Base-by-base conservation (phyloP, 2,113 vertebrate genomes). In the Myotis davidii region DNA sequence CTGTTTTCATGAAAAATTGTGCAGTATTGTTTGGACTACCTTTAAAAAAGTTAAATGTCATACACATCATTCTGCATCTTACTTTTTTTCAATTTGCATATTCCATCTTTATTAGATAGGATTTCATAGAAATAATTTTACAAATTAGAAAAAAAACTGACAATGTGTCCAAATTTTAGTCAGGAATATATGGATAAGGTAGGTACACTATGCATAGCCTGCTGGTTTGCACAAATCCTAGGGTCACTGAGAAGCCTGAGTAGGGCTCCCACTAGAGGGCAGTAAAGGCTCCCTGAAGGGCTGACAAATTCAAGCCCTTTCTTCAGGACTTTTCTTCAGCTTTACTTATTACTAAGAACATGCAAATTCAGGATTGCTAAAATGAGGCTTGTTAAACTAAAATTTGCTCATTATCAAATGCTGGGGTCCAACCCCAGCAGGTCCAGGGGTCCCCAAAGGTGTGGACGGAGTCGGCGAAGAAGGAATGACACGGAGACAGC, bases 11-110 rank as follows among this genome's bases (percentile, higher is more conserved):
- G 54, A 90, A 85, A 74, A 42, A 74, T 45, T 45, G 69, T 61
- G 59, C 23, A 65, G 27, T 29, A 74, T 61, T 92, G 3, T 65
- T 87, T 84, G 42, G 9, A 11, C n/a, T 94, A 20, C 3, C 3
- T 89, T 72, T 12, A 37, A 61, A 88, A 85, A 74, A 83, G 27
- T 70, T 77, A 90, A 88, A 88, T 88, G 59, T 67, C 39, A 89
- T 56, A 70, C 32, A 7, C 37, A 92, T 92, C 4, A 79, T 79
- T 86, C 48, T 92, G 56, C 12, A 45, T n/a, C n/a, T n/a, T n/a
- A n/a, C n/a, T n/a, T n/a, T n/a, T n/a, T n/a, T n/a, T 11, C 45
- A 45, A 45, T 45, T 45, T 45, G 45, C 45, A 45, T 45, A 11
- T 11, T 45, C 45, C 10, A 45, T 45, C 42, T 42, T 42, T 42